A percentile compares a stretch with the other conserved stretches of the same genome.
Conservation (phyloP, 2,113 vertebrate genomes). For the Indri indri region DNA sequence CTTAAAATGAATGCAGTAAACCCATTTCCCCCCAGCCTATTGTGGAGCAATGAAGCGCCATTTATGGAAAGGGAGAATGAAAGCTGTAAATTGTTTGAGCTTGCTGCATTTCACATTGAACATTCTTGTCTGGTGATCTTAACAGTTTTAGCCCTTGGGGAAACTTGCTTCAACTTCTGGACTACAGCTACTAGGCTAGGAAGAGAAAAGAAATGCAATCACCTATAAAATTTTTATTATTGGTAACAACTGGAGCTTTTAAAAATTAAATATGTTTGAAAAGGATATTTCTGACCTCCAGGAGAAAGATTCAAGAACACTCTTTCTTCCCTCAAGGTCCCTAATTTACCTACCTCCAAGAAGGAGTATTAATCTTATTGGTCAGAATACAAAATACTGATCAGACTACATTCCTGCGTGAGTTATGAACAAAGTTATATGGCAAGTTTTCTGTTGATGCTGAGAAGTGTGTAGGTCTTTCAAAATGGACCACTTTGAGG, state of each 20-base stretch:
- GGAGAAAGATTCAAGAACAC: neutral
- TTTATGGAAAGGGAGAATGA: slow-evolving; percentile 47
- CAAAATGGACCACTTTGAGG: neutral
- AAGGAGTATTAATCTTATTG: neutral
- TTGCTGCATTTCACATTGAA: slow-evolving; percentile 16
- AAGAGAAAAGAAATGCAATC: slow-evolving; percentile 35
- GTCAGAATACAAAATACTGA: slow-evolving; percentile 18
- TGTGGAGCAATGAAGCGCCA: slow-evolving; percentile 35
- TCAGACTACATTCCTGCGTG: neutral
- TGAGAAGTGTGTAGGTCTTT: neutral
- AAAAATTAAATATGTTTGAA: slow-evolving; percentile 37
- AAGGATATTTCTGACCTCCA: neutral
- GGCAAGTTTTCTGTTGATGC: neutral
- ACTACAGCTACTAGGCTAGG: neutral
- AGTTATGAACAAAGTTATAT: neutral
- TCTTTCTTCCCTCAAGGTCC: neutral
- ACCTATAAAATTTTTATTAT: slow-evolving; percentile 18
- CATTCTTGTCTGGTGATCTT: slow-evolving; percentile 35
- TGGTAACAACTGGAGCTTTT: slow-evolving; percentile 16
- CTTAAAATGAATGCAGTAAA: slow-evolving; percentile 62
- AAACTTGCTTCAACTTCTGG: neutral
- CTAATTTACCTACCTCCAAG: slow-evolving; percentile 20
- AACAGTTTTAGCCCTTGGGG: slow-evolving; percentile 51
- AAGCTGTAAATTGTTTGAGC: neutral
- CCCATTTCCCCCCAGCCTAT: neutral